phyloP scores from a whole-genome alignment of 2,888 invertebrate species.

The Tinea trinotella region DNA sequence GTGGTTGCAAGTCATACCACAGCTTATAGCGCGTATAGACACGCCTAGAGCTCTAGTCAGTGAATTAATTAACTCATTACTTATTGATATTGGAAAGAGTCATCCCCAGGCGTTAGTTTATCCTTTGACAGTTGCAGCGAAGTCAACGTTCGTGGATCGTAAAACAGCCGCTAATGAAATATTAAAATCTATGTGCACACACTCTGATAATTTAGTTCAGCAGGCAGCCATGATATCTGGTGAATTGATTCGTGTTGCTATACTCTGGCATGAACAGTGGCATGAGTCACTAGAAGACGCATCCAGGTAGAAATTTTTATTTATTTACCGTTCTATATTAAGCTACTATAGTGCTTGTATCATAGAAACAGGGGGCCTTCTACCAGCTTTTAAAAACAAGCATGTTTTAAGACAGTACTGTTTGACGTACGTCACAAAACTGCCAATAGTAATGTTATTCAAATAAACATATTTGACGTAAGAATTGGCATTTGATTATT shows the following conservation, averaged over 20 bases:
- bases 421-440: too few species aligned
- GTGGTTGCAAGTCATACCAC: conserved; percentile 99
- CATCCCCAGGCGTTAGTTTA: conserved; percentile 99
- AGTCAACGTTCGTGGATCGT: conserved; percentile 88
- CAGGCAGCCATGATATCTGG: conserved; percentile 98
- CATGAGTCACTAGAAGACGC: conserved; percentile 98
- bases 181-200: conserved; percentile 95
- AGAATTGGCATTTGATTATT: too few species aligned
- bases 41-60: conserved; percentile 91
- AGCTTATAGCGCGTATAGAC: conserved; percentile 97
- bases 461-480: too few species aligned
- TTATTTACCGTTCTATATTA: too few species aligned
- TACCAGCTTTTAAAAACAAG: too few species aligned
- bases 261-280: conserved; percentile 99
- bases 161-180: conserved; percentile 95
- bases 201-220: conserved; percentile 91
- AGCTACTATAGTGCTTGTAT: too few species aligned
- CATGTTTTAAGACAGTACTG: too few species aligned
- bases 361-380: too few species aligned
- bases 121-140: conserved; percentile 97
- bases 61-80: conserved; percentile 90
- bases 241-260: conserved; percentile 97
- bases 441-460: too few species aligned
- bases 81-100: conserved; percentile 97
- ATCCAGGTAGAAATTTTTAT: conserved; percentile 67